Evolutionary conservation across 2,113 vertebrate species (phyloP).

Genomic region (Hydrochoerus hydrochaeris): DNA sequence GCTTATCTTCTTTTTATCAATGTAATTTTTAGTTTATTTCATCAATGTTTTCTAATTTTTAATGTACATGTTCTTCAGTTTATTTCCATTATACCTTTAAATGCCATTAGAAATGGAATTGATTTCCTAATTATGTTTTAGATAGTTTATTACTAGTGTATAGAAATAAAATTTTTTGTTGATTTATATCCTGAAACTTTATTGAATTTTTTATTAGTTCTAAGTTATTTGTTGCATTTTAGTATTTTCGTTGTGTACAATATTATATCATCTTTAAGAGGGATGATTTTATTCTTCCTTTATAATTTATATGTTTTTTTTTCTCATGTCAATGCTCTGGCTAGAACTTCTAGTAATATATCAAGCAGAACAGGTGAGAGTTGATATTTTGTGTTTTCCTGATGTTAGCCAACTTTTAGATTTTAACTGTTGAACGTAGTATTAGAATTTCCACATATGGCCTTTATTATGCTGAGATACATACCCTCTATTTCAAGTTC

Average conservation of each 20-base stretch:
- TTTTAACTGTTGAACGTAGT: not conserved
- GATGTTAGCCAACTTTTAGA: not conserved
- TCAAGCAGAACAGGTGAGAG: not conserved
- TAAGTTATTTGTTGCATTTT: not conserved
- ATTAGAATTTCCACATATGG: not conserved
- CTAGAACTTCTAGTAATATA: not conserved
- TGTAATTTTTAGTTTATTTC: not conserved
- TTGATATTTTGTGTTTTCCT: not conserved
- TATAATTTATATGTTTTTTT: not conserved
- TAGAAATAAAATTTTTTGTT: not conserved
- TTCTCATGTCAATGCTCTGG: not conserved
- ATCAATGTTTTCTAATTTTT: not conserved
- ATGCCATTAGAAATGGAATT: not conserved
- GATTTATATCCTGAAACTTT: not conserved
- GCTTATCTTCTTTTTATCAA: not conserved
- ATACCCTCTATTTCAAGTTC: not conserved
- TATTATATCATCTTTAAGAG: not conserved
- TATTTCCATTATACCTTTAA: not conserved
- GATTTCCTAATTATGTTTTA: not conserved
- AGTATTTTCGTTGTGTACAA: not conserved
- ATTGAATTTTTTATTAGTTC: not conserved
- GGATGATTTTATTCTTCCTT: not conserved
- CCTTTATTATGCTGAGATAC: not conserved
- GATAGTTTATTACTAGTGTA: not conserved
- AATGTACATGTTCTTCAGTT: not conserved